Percentiles rank a stretch among this genome's conserved stretches.
phyloP scores from a whole-genome alignment of 2,797 vertebrate genomes.

The Macropus fuliginosus region DNA sequence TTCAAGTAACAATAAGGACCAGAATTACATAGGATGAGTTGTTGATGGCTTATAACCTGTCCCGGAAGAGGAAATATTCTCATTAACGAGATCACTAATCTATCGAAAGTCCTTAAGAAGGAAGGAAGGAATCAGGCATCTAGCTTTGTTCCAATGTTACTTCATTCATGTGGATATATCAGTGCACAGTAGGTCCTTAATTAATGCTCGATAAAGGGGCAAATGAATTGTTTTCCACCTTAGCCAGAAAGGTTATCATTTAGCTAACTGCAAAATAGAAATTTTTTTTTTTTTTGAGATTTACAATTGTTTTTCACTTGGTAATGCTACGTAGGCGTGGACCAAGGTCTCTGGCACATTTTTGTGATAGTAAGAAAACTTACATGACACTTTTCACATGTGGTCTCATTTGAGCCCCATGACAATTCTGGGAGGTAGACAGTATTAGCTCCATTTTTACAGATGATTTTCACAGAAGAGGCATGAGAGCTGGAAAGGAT shows the following conservation, averaged over 20 bases:
- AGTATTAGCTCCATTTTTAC: not conserved
- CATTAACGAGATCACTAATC: not conserved
- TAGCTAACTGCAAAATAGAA: not conserved
- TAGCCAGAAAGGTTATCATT: not conserved
- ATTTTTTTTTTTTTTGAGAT: not conserved
- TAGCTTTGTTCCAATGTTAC: not conserved
- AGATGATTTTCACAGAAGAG: not conserved
- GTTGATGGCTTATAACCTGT: not conserved
- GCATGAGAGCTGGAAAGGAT: not conserved
- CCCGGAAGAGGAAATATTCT: not conserved
- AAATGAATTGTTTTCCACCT: not conserved
- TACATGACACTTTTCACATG: not conserved
- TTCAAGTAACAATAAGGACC: not conserved
- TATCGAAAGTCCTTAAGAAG: not conserved
- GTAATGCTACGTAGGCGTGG: not conserved
- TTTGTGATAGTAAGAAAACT: not conserved
- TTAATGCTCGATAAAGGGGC: slow-evolving; percentile 8
- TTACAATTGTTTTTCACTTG: not conserved
- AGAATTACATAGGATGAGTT: not conserved
- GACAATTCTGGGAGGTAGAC: not conserved
- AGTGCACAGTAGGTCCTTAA: not conserved
- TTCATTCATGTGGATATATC: not conserved
- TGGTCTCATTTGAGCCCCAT: not conserved
- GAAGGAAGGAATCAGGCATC: not conserved
- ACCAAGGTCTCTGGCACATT: not conserved